These are phyloP conservation scores for Hyppa rectilinea DNA, from an alignment of 2,888 invertebrate genomes.

Conservation along the genomic window DNA sequence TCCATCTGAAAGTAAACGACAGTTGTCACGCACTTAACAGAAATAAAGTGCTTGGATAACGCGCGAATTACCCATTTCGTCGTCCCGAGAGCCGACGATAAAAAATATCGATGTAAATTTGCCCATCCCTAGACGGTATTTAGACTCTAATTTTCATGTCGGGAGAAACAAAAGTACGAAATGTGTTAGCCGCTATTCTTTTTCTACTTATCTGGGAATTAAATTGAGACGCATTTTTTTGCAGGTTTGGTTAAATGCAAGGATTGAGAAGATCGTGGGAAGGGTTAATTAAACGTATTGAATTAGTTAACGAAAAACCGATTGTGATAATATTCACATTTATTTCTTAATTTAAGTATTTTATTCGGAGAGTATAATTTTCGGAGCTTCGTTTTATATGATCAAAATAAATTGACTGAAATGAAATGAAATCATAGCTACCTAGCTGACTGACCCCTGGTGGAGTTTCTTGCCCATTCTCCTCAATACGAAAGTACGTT, in stretches of 20 bases:
- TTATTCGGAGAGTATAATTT: not conserved
- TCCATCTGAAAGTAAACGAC: constrained; percentile 74
- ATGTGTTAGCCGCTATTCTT: constrained; percentile 36
- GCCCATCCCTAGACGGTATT: constrained; percentile 66
- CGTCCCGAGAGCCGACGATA: constrained; percentile 62
- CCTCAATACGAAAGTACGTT: too few species aligned
- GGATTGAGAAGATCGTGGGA: constrained; percentile 15
- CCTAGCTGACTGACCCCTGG: too few species aligned
- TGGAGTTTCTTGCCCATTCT: too few species aligned
- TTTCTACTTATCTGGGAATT: constrained; percentile 43
- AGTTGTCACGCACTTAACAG: constrained; percentile 77
- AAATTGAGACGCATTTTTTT: constrained; percentile 35
- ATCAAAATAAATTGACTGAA: too few species aligned
- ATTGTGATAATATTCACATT: constrained; percentile 36
- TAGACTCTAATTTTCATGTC: constrained; percentile 62
- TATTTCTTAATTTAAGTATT: not conserved
- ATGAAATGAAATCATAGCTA: too few species aligned
- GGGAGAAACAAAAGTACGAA: constrained; percentile 58
- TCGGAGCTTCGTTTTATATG: not conserved
- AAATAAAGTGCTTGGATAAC: constrained; percentile 66
- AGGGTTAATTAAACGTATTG: constrained; percentile 43
- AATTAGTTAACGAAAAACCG: constrained; percentile 10
- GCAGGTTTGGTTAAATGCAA: constrained; percentile 18
- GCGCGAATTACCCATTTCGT: constrained; percentile 71
- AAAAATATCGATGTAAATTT: constrained; percentile 71